These are phyloP conservation scores for Odobenus rosmarus DNA, from an alignment of 2,113 vertebrate genomes.

Conservation along the genomic window DNA sequence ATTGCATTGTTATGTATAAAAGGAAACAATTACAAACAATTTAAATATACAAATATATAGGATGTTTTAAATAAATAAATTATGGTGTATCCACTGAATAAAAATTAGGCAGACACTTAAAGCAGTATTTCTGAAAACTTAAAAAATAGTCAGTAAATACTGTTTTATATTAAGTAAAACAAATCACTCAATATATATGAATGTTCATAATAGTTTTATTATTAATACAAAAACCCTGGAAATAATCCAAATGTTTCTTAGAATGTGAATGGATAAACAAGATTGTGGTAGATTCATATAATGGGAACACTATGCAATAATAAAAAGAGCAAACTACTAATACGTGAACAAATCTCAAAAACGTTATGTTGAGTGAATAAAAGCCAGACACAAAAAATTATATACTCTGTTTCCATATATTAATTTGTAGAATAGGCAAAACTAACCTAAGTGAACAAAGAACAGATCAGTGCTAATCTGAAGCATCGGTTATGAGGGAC, in stretches of 20 bases:
- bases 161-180: neutral
- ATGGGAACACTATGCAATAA: neutral
- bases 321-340: neutral
- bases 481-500: neutral
- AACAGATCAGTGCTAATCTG: neutral
- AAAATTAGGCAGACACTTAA: slow-evolving; percentile 40
- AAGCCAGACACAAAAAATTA: neutral
- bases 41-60: neutral
- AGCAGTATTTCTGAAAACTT: neutral
- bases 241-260: neutral
- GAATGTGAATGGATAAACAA: neutral
- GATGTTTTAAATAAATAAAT: neutral
- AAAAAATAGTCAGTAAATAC: neutral
- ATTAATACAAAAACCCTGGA: neutral
- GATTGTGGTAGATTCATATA: neutral
- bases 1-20: slow-evolving; percentile 13
- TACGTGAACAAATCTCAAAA: neutral
- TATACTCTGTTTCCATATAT: neutral
- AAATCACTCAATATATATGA: neutral
- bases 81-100: neutral
- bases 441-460: neutral
- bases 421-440: neutral
- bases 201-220: slow-evolving; percentile 5
- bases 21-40: slow-evolving; percentile 29
- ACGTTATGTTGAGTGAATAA: neutral